phyloP scores from a whole-genome alignment of 2,888 invertebrate species.

The Dryobotodes eremita region DNA sequence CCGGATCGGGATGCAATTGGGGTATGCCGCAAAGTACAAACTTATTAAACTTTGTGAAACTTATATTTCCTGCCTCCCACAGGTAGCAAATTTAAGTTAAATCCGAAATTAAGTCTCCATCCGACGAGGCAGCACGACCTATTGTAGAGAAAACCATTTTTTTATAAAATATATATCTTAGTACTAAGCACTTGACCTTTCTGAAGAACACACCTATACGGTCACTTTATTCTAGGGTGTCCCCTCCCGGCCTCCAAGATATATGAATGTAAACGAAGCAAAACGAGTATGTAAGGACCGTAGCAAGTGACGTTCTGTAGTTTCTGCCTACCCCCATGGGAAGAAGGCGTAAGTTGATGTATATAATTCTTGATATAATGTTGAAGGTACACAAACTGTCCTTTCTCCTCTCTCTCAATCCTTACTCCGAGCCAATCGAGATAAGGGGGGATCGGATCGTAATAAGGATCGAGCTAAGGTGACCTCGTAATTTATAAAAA shows the following conservation, averaged over 20 bases:
- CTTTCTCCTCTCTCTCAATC: no score
- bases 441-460: no score
- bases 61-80: neutral
- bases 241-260: neutral
- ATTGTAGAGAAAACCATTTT: neutral
- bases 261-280: neutral
- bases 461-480: neutral
- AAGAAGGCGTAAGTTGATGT: neutral
- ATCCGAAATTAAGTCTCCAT: neutral
- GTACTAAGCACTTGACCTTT: neutral
- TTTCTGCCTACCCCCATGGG: neutral
- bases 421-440: no score
- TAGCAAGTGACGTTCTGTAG: neutral
- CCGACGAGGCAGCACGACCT: neutral
- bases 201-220: neutral
- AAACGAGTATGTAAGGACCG: neutral
- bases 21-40: constrained; percentile 64
- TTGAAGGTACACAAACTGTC: no score
- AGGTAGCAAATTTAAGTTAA: no score
- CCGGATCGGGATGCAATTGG: constrained; percentile 77
- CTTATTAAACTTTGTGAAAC: constrained; percentile 4
- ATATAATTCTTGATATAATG: neutral
- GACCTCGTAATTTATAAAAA: neutral
- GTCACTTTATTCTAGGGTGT: neutral
- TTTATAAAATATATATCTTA: neutral